Percentiles rank a stretch among this genome's conserved stretches.
Conservation (phyloP, 2,888 invertebrate genomes). For the Eupithecia subfuscata region DNA sequence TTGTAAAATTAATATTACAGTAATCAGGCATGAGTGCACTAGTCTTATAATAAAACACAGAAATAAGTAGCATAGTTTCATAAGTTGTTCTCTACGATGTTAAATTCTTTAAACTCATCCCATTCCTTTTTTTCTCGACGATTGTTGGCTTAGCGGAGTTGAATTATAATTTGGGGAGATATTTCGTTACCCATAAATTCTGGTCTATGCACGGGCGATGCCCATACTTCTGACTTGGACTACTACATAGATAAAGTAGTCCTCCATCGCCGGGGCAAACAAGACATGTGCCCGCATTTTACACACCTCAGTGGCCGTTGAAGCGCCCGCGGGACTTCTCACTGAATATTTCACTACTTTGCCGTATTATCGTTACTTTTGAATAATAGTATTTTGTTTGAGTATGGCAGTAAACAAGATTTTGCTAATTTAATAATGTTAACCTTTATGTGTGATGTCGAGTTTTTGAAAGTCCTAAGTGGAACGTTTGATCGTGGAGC, state of each 20-base stretch:
- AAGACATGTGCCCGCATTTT: conserved; percentile 59
- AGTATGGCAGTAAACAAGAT: neutral
- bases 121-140: no score
- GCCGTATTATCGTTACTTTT: conserved; percentile 17
- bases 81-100: no score
- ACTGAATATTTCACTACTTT: conserved; percentile 27
- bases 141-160: no score
- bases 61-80: no score
- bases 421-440: neutral
- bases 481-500: no score
- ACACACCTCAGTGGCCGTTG: conserved; percentile 30
- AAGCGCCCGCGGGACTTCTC: conserved; percentile 15
- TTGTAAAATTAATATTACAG: no score
- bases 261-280: conserved; percentile 61
- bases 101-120: no score
- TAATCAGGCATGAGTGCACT: no score
- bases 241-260: conserved; percentile 45
- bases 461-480: neutral
- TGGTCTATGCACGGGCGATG: neutral
- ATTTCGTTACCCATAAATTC: no score
- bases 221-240: neutral
- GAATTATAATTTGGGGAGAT: no score
- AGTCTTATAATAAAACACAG: no score
- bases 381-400: neutral
- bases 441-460: neutral